A percentile compares a stretch with the other conserved stretches of the same genome.
phyloP scores from a whole-genome alignment of 2,797 vertebrate genomes.

The Hippopotamyrus pictus region DNA sequence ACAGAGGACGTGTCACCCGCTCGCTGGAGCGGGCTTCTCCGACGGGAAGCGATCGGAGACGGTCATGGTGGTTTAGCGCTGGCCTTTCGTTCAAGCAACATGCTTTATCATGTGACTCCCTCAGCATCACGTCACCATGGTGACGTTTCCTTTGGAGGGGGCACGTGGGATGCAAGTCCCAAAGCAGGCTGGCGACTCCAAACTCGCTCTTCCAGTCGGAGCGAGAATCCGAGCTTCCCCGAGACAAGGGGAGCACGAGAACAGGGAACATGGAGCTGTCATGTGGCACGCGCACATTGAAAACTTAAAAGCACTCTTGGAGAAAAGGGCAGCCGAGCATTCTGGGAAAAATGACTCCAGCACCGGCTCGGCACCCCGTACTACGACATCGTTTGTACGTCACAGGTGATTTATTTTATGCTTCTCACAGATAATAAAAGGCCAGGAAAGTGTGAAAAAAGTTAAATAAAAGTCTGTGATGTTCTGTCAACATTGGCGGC shows the following conservation, averaged over 20 bases:
- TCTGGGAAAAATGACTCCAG: conserved; percentile 19
- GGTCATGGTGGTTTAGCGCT: neutral
- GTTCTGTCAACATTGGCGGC: neutral
- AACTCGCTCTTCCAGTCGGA: conserved; percentile 52
- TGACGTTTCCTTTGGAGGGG: neutral
- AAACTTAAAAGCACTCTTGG: conserved; percentile 1
- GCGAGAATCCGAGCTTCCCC: conserved; percentile 47
- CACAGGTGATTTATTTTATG: neutral
- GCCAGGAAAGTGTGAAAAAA: neutral
- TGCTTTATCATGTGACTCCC: neutral
- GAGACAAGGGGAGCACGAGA: neutral
- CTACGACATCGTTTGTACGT: neutral
- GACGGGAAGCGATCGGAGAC: neutral
- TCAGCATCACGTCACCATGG: neutral
- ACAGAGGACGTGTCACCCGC: neutral
- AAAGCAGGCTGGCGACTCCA: conserved; percentile 40
- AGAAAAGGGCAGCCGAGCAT: conserved; percentile 29
- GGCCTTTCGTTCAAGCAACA: neutral
- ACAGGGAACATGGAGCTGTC: conserved; percentile 36
- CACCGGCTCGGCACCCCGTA: neutral
- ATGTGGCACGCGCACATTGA: conserved; percentile 47
- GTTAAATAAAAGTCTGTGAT: neutral
- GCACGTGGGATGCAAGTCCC: conserved; percentile 40
- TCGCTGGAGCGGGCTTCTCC: neutral
- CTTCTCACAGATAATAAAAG: neutral